These are phyloP conservation scores for Pica pica DNA, from an alignment of 2,113 vertebrate species.

Conservation along the genomic window DNA sequence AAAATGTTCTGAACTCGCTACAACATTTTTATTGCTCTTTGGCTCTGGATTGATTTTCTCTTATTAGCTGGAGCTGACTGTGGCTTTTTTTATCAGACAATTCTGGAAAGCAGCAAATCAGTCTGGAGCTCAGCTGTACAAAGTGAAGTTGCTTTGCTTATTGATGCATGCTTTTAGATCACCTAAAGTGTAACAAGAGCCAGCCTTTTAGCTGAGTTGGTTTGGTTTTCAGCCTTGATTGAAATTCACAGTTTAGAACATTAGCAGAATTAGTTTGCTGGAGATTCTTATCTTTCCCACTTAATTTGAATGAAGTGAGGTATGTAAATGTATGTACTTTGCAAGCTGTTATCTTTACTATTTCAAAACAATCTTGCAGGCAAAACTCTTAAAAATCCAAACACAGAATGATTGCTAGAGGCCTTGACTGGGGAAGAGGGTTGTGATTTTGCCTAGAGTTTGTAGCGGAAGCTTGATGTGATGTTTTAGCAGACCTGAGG, in stretches of 20 bases:
- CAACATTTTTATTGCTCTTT: constrained; percentile 59
- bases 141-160: constrained; percentile 30
- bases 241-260: constrained; percentile 47
- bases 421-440: background rate
- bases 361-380: constrained; percentile 39
- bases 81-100: constrained; percentile 45
- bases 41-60: constrained; percentile 46
- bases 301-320: constrained; percentile 46
- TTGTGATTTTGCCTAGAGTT: constrained; percentile 5
- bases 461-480: background rate
- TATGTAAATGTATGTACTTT: constrained; percentile 43
- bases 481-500: background rate
- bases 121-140: constrained; percentile 29
- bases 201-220: constrained; percentile 35
- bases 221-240: constrained; percentile 41
- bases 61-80: constrained; percentile 49
- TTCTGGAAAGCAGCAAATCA: constrained; percentile 48
- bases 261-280: constrained; percentile 60
- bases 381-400: constrained; percentile 12
- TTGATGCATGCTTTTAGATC: constrained; percentile 41
- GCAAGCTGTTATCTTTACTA: constrained; percentile 11
- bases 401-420: background rate
- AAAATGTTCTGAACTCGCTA: constrained; percentile 62
- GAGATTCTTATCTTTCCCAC: constrained; percentile 43
- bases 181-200: constrained; percentile 15